phyloP scores from a whole-genome alignment of 2,797 vertebrate species.

The Microtus californicus region DNA sequence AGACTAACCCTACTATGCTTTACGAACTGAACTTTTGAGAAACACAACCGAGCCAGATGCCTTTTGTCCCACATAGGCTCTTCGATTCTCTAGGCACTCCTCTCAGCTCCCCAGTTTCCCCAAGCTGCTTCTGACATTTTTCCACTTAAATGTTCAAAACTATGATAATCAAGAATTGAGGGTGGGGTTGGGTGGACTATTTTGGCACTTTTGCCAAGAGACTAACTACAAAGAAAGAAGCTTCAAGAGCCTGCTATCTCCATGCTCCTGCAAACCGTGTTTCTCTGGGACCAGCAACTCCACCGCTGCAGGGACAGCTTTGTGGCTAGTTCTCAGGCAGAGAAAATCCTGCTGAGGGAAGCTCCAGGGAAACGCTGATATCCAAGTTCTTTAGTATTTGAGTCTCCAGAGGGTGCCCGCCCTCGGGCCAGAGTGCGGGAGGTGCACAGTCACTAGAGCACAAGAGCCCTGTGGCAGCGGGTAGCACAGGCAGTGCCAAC shows the following conservation, averaged over 20 bases:
- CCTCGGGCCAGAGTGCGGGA: neutral
- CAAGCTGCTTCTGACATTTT: neutral
- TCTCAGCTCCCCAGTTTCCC: neutral
- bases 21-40: neutral
- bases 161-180: neutral
- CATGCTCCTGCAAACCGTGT: neutral
- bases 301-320: neutral
- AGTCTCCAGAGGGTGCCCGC: neutral
- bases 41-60: neutral
- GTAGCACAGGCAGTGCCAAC: fast-evolving
- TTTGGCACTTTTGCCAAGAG: conserved; percentile 6
- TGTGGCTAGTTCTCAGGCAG: neutral
- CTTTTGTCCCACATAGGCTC: neutral
- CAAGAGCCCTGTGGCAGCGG: fast-evolving
- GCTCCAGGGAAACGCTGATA: neutral
- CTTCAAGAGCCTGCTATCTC: neutral
- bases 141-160: neutral
- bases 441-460: too few species aligned
- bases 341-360: neutral
- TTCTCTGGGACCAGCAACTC: neutral
- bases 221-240: neutral
- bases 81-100: neutral
- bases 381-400: neutral
- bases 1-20: neutral
- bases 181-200: neutral